Evolutionary conservation across 2,797 vertebrate species (phyloP), one percentile per base, ranked within the genome.

Genomic region (Smutsia temminckii): DNA sequence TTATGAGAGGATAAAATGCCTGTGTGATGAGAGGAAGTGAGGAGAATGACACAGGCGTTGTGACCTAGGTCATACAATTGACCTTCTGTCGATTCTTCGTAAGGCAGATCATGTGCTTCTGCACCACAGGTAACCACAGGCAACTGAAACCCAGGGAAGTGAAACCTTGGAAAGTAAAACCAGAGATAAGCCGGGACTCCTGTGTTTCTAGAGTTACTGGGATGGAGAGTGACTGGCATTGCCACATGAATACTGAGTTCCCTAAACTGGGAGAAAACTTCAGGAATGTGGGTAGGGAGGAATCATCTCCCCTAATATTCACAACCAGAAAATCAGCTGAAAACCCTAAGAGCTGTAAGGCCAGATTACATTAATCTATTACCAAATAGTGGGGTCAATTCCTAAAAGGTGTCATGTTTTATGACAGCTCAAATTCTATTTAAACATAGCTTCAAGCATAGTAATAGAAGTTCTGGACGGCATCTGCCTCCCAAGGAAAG

Each of bases 241-340:
- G 42, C 42, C 23, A 16, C 17, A 72, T 63, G n/a, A 75, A n/a
- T 27, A 63, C 3, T 34, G 42, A 61, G 66, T 25, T 80, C 49
- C 53, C 59, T 57, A 20, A 64, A 66, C n/a, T 69, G 9, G 20
- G 6, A 63, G 57, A 85, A 72, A 46, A 63, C 21, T 85, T 61
- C 34, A 29, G 32, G 17, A 84, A 78, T 27, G 8, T 69, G 8
- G 37, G 10, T 69, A 6, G 37, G 27, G 29, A 68, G 63, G 91
- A 78, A 84, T 71, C 46, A 25, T 86, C 25, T 84, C 21, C 10
- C 17, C 13, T 68, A 57, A 53, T 42, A 75, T 59, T 16, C 8
- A 92, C 63, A 71, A 77, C 61, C 59, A 92, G 69, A 94, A 91
- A 71, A 80, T 57, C 42, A 83, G 80, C 27, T 59, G 63, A 75